Base-by-base conservation (phyloP, 2,113 vertebrate genomes). In the Camelus dromedarius region DNA sequence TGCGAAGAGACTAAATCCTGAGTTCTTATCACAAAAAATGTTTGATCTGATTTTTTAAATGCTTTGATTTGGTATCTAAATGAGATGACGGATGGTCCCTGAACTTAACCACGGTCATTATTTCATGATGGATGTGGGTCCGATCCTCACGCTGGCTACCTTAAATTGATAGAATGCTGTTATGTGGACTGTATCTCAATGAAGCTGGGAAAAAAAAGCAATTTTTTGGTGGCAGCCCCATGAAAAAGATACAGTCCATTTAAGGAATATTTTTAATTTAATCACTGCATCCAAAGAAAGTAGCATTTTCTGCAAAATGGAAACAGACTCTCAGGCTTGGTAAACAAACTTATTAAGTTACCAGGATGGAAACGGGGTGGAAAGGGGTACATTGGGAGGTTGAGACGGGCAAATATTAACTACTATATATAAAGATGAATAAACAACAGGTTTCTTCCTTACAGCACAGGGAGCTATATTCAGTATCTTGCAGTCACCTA, bases 161-260 rank as follows among this genome's bases (percentile, higher is more conserved):
- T 32, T 5, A 11, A 0, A 0, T 28, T 19, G 18, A 67, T 1
- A 9, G 3, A 67, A 32, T 16, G 7, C 32, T 18, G 8, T n/a
- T 4, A 35, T 35, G 72, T 28, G 26, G 5, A 19, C 1, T 50
- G 35, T 50, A 50, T 11, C 38, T 42, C 72, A 75, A 75, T 50
- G 11, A 75, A 75, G 30, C 26, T 11, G 46, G 70, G 28, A 32
- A 46, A 38, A 28, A 75, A 50, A 46, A 12, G 4, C 38, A 42
- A 42, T 42, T 80, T 11, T 16, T 26, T 46, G 18, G 2, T 60
- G 46, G 72, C 11, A 60, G 38, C 13, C 1, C 0, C 19, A 3
- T 26, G 42, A 60, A 32, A 72, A 73, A 60, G 54, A 60, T 42
- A 38, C 38, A 42, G 38, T 42, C 38, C 38, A 42, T 42, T 42